Evolutionary conservation across 2,113 vertebrate species (phyloP), one percentile per base, ranked within the genome.

Genomic region (Danionella cerebrum): DNA sequence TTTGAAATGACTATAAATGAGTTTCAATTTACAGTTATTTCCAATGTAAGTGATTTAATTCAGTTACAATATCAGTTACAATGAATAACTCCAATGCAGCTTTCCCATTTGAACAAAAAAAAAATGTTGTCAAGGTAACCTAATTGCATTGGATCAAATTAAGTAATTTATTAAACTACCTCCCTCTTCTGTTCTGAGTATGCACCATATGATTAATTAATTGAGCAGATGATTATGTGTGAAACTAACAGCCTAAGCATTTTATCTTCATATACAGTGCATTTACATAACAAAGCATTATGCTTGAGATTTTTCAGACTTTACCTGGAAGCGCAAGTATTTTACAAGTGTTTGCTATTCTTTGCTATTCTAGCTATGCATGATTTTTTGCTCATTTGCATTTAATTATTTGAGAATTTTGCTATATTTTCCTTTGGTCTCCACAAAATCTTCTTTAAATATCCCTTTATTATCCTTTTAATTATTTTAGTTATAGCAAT

Each of bases 131-230:
- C 38, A 42, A 11, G 16, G 14, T 45, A 45, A 60, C 39, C 39
- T 19, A 44, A 45, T 45, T 60, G 57, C 57, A 60, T 60, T 44
- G 6, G 45, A 44, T 60, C 31, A n/a, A 44, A 60, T 60, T 11
- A 31, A 60, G 31, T 31, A 29, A 27, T n/a, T 19, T 4, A 11
- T 59, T 42, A 29, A 19, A 45, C 31, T 45, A 19, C n/a, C 3
- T 0, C 11, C 11, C 11, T 29, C 51, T 31, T 5, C 9, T 14
- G 24, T 13, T 45, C 14, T 19, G 24, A 60, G 22, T 18, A 60
- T 29, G 22, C 57, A 60, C 9, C 3, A 13, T 6, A 12, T 3
- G 44, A 2, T 31, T 29, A 31, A 44, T 44, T 4, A 31, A 45
- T 12, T 3, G 6, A 13, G 2, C 25, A 38, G 22, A 53, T 11